Base-by-base conservation (phyloP, 2,888 invertebrate species). In the Cerceris ruficornis region DNA sequence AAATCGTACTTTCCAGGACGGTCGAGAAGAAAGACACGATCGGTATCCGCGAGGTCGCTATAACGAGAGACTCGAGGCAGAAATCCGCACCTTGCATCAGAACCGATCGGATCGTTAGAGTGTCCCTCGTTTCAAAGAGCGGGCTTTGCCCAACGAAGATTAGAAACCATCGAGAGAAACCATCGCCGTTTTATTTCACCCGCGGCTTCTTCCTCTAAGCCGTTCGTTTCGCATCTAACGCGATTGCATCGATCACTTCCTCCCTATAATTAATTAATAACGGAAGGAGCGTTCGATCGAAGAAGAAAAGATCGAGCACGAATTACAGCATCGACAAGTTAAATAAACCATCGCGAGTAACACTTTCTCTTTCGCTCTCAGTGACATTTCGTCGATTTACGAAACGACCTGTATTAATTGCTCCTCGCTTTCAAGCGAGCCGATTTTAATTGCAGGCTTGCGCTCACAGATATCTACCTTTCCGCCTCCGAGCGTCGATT, bases 231-330 rank as follows among this genome's bases (percentile, higher is more conserved):
- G 9, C 4, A 1, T 50, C 49, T 41, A 43, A 61, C 11, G 39
- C 42, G 61, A 17, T 50, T 8, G 42, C 68, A 14, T 54, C 66
- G 77, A 78, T 77, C 43, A 66, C 73, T 69, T 60, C 17, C 11
- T 49, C 42, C 17, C 57, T 54, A 41, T 49, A 54, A 65, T 79
- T 78, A 78, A 78, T 78, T 78, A 77, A 78, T 78, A 77, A 77
- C n/a, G 68, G 65, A 77, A 52, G 65, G 65, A 43, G 11, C 46
- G n/a, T n/a, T n/a, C n/a, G n/a, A n/a, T n/a, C n/a, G 50, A 55
- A 39, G 41, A 60, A 65, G 52, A 65, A 57, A 50, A 8, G 60
- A 17, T 6, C 57, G 58, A 46, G 77, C 46, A 59, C 55, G 67
- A 78, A 67, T 77, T 71, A 78, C 57, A 41, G 77, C 15, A 55